phyloP scores from a whole-genome alignment of 2,888 invertebrate genomes.

The Fragum whitleyi region DNA sequence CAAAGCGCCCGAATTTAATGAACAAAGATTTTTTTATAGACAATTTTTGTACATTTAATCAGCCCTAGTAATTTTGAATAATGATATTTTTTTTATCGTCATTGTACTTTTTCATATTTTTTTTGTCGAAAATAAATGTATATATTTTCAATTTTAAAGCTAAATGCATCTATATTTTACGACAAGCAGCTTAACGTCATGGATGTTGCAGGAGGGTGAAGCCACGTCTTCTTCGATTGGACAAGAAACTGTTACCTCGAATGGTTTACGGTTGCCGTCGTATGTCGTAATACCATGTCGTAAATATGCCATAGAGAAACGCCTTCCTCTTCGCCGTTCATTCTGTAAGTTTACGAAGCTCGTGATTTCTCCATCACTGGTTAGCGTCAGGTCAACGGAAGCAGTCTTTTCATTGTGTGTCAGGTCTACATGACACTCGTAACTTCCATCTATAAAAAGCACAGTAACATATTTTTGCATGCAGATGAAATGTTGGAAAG shows the following conservation, averaged over 20 bases:
- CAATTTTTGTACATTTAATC: no score
- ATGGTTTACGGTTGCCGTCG: neutral
- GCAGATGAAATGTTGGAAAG: no score
- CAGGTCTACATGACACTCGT: constrained; percentile 3
- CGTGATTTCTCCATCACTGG: neutral
- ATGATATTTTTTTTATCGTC: no score
- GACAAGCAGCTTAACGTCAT: neutral
- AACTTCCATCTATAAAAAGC: neutral
- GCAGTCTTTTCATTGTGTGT: neutral
- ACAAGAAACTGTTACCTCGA: neutral
- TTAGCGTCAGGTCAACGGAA: neutral
- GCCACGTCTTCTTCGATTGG: neutral
- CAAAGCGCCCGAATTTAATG: no score
- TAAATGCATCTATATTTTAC: constrained; percentile 4
- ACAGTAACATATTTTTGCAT: no score
- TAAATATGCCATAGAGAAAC: neutral
- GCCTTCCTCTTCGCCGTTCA: neutral
- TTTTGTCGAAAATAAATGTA: no score
- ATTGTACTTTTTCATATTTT: no score
- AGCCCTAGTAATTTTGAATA: no score
- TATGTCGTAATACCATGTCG: neutral
- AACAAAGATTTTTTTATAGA: no score
- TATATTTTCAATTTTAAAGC: neutral
- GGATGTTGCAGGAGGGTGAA: neutral
- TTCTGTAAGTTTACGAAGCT: neutral